phyloP scores from a whole-genome alignment of 2,113 vertebrate genomes.

The Zapus hudsonius region DNA sequence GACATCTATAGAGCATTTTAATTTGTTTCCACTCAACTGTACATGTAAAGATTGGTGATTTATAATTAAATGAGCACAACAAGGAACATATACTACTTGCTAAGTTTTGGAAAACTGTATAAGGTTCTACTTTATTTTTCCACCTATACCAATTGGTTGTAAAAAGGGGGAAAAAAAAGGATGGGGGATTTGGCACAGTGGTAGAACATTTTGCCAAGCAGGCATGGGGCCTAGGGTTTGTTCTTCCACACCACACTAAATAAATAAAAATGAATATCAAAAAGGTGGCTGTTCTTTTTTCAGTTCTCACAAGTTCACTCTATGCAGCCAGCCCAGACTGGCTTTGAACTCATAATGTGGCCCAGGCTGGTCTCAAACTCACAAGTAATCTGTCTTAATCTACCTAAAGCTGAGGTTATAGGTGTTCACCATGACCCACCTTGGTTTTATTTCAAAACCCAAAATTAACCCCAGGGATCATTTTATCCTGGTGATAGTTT shows the following conservation, averaged over 20 bases:
- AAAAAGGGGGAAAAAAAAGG: not conserved
- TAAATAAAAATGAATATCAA: not conserved
- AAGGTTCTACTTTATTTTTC: constrained; percentile 40
- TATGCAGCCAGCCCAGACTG: not conserved
- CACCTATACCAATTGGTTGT: constrained; percentile 4
- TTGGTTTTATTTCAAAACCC: constrained; percentile 36
- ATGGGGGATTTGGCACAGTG: not conserved
- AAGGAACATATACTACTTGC: not conserved
- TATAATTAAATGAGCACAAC: not conserved
- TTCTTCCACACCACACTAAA: not conserved
- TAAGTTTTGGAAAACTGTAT: constrained; percentile 38
- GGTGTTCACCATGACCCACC: not conserved
- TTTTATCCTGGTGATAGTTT: constrained; percentile 18
- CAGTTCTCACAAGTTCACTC: not conserved
- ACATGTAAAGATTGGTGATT: not conserved
- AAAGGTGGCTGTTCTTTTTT: not conserved
- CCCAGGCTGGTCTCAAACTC: not conserved
- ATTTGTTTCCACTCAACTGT: not conserved
- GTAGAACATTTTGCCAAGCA: not conserved
- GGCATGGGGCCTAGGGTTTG: not conserved
- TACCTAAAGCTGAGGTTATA: not conserved
- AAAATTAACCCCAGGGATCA: constrained; percentile 29
- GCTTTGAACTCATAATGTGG: not conserved
- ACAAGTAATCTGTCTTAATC: not conserved
- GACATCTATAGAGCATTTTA: constrained; percentile 22